Evolutionary conservation across 1,140 invertebrate genomes (phyloP), one percentile per base, ranked within the genome.

Genomic region (Lepidotrigona ventralis): DNA sequence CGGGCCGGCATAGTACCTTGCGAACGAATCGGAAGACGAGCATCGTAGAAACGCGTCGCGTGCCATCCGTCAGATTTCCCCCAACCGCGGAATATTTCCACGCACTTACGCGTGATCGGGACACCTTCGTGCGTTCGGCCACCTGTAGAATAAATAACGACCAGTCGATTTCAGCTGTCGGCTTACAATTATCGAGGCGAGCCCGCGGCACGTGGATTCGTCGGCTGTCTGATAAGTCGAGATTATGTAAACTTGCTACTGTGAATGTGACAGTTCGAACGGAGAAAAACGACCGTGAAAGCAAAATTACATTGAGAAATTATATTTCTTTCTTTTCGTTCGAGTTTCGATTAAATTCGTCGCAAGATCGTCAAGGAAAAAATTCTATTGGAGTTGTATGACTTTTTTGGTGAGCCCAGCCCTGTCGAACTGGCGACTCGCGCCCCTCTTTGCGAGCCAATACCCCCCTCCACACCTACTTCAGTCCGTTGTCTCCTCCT

Each of bases 131-230:
- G 54, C 51, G 79, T 46, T 46, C 80, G 73, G 78, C 88, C 88
- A 90, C 88, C 88, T 90, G 88, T 90, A 81, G 87, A 90, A 90
- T 88, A 88, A 90, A 87, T 87, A 88, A 88, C 87, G 84, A 87
- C 58, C 51, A 66, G 81, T 80, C 81, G 78, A 85, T 87, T 84
- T 78, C 79, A 84, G 77, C 5, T 56, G 33, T 2, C 39, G 71
- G 53, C 79, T 84, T 39, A 82, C 71, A 17, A 17, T n/a, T 17
- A 54, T 15, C 21, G n/a, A 63, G 21, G 21, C 29, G 6, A 12
- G 21, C 21, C 8, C 12, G n/a, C 15, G 56, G 46, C 79, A 73
- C 56, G 79, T 74, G 79, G 78, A 26, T 39, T 60, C 21, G n/a
- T 8, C 39, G 19, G 56, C 12, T 73, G 68, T 6, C 54, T 5